phyloP scores from a whole-genome alignment of 2,797 vertebrate species.

The Squalus acanthias region DNA sequence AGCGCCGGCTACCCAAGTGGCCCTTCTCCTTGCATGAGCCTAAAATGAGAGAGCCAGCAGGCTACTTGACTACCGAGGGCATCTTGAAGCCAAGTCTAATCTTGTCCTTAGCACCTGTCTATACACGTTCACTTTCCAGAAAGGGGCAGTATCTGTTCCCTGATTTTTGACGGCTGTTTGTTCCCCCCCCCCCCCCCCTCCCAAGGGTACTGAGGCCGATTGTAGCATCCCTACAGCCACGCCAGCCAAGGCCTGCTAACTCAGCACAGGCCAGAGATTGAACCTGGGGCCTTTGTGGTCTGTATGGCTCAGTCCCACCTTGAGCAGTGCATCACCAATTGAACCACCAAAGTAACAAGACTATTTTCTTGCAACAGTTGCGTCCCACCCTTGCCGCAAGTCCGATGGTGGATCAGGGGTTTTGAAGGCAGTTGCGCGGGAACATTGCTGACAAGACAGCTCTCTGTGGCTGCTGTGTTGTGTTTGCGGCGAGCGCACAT shows the following conservation, averaged over 20 bases:
- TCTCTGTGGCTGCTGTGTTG: background rate
- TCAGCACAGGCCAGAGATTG: background rate
- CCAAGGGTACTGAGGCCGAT: background rate
- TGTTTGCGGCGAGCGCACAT: background rate
- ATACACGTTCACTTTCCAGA: background rate
- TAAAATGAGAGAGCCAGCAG: background rate
- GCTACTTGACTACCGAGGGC: no score
- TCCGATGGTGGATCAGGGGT: background rate
- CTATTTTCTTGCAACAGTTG: background rate
- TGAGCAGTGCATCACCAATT: no score
- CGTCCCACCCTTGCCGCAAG: background rate
- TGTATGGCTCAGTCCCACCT: background rate
- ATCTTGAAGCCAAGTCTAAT: no score
- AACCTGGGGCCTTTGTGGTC: background rate
- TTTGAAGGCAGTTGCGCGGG: background rate
- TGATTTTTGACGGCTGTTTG: background rate
- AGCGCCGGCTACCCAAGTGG: background rate
- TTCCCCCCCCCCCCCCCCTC: background rate
- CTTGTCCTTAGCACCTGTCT: no score
- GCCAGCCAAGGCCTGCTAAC: background rate
- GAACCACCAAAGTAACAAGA: no score
- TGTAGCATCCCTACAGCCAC: background rate
- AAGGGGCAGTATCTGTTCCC: background rate
- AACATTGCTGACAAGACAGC: background rate
- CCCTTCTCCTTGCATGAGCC: background rate